Base-by-base conservation (phyloP, 2,888 invertebrate species). In the Drosophila testacea region DNA sequence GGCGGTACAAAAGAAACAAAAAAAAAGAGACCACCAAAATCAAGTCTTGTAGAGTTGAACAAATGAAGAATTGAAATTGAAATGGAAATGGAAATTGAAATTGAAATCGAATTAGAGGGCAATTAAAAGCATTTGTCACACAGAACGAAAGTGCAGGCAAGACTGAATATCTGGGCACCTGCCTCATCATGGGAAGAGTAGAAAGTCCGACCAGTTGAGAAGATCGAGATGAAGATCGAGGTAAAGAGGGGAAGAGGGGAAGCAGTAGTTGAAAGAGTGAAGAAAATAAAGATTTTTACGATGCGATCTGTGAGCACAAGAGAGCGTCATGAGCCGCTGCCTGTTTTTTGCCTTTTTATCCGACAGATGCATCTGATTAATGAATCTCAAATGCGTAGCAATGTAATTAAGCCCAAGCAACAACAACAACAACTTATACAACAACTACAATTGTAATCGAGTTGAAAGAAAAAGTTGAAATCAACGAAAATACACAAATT, bases 281-380 rank as follows among this genome's bases (percentile, higher is more conserved):
- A 68, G 66, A 65, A 42, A 54, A 42, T 50, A 34, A 39, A 50
- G 44, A 50, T 64, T 81, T 81, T 64, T 67, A 63, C 69, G 74
- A 70, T 65, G 81, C 71, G 68, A 78, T 81, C 68, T 77, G 60
- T 62, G 69, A 78, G 65, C 30, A 11, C 3, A 22, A 22, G 55
- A 55, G 46, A 30, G 38, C 81, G 79, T 79, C 79, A 79, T 79
- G 79, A 73, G 82, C 57, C 82, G 85, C 73, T 82, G 82, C 57
- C 61, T 75, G 56, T 59, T 48, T 52, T 51, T 60, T 16, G 16
- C 16, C 16, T 54, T 73, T 74, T 87, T 89, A 87, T 89, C 84
- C 87, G 84, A 87, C 87, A 88, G 87, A 84, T 85, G 85, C 85
- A 87, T 87, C 85, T 89, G 89, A 89, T 89, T 85, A 85, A 85